Evolutionary conservation across 2,113 vertebrate species (phyloP).

Genomic region (Aythya baeri): DNA sequence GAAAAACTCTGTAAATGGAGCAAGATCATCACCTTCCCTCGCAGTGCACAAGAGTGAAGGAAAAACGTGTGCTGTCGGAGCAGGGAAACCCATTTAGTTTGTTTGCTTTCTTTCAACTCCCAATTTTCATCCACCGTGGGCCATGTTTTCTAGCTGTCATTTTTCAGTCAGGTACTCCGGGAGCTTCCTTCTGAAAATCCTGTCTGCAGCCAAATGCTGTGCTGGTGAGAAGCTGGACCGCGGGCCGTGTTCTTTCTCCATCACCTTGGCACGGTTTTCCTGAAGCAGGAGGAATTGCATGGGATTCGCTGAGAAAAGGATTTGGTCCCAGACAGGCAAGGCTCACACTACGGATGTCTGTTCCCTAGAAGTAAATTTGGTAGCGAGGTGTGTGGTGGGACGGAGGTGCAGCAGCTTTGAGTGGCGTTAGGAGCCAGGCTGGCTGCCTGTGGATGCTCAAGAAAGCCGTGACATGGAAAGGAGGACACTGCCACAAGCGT

Average conservation of each 20-base stretch:
- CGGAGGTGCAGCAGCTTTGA: not conserved
- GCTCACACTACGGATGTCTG: not conserved
- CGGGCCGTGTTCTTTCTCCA: not conserved
- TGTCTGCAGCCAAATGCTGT: not conserved
- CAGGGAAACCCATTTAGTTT: slow-evolving; percentile 6
- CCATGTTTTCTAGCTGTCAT: not conserved
- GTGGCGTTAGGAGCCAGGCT: accelerated
- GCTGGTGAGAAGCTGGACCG: not conserved
- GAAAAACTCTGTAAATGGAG: slow-evolving; percentile 49
- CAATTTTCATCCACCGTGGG: not conserved
- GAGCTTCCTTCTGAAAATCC: slow-evolving; percentile 8
- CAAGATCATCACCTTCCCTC: slow-evolving; percentile 32
- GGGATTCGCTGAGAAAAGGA: not conserved
- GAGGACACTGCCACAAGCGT: accelerated
- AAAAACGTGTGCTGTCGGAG: not conserved
- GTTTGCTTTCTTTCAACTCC: slow-evolving; percentile 6
- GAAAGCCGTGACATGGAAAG: not conserved
- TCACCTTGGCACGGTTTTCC: not conserved
- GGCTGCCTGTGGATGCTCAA: not conserved
- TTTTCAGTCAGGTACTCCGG: not conserved
- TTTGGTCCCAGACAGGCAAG: not conserved
- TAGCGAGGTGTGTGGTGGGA: not conserved
- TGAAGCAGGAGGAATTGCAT: not conserved
- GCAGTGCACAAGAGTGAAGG: not conserved
- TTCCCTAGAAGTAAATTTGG: not conserved